Base-by-base conservation (phyloP, 2,113 vertebrate genomes). In the Amazona guildingii region DNA sequence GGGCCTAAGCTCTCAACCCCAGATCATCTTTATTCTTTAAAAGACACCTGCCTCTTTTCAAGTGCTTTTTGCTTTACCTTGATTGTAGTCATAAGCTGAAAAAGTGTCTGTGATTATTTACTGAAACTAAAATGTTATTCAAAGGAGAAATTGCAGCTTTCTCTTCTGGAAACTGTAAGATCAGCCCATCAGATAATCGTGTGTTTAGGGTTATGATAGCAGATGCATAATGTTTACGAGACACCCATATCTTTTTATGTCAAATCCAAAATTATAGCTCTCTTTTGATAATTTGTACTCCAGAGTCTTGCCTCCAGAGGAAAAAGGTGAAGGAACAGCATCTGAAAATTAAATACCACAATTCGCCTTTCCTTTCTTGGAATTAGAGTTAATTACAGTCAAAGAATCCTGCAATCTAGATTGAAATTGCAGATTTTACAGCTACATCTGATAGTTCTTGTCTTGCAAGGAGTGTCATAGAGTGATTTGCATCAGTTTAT, bases 361-460 rank as follows among this genome's bases (percentile, higher is more conserved):
- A 76, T 94, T 95, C 0, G 0, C 33, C 41, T 93, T 86, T 91
- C 62, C 64, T 83, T 28, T 9, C 5, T 62, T 96, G 69, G 73
- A 86, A 49, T 88, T 90, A 55, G 51, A 66, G 33, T 92, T 92
- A 94, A 94, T 94, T 93, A 68, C 83, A 95, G 84, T 93, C 80
- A 88, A 82, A 83, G 82, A 70, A 68, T 27, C 8, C 79, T 94
- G 92, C 88, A 90, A 39, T 44, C 35, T 92, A 83, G 82, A 94
- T 78, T 86, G 72, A 61, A 77, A 27, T 64, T 77, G 46, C 55
- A 81, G 73, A 68, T 86, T 88, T 86, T 74, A 41, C 39, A 59
- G 80, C 25, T 37, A 52, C 35, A 35, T 86, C 39, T 89, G 77
- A 85, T 11, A 19, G 68, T 82, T 94, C 51, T 25, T 64, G 77